A percentile compares a stretch with the other conserved stretches of the same genome.
Evolutionary conservation across 2,113 vertebrate species (phyloP).

Genomic region (Danionella cerebrum): DNA sequence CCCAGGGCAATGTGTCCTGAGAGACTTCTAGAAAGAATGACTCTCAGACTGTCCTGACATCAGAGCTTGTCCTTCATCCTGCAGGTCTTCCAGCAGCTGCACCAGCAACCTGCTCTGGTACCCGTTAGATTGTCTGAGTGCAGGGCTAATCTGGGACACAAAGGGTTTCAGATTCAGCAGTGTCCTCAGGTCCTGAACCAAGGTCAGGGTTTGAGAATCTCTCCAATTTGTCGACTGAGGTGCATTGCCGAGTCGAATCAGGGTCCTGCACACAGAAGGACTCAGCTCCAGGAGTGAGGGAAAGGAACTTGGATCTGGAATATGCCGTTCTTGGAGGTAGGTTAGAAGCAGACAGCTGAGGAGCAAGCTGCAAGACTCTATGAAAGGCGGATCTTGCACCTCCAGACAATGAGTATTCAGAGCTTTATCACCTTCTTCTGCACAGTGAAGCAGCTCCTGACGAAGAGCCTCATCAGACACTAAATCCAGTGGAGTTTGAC

Average conservation of each 20-base stretch:
- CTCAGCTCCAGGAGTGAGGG: constrained; percentile 25
- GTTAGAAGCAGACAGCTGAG: constrained; percentile 54
- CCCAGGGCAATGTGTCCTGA: not conserved
- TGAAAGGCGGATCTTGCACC: constrained; percentile 47
- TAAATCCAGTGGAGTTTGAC: constrained; percentile 71
- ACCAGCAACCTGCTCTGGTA: constrained; percentile 69
- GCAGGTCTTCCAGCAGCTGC: constrained; percentile 66
- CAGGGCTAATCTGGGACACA: constrained; percentile 61
- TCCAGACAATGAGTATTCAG: not conserved
- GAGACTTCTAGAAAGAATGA: not conserved
- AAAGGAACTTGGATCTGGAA: constrained; percentile 24
- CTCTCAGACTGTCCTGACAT: constrained; percentile 8
- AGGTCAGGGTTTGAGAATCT: constrained; percentile 64
- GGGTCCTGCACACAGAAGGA: constrained; percentile 38
- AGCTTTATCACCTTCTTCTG: constrained; percentile 50
- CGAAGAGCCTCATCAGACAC: constrained; percentile 54
- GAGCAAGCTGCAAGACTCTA: constrained; percentile 59
- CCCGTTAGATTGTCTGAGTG: constrained; percentile 51
- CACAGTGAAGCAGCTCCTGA: constrained; percentile 69
- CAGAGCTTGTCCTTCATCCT: constrained; percentile 34
- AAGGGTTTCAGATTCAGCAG: constrained; percentile 69
- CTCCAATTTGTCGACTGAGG: constrained; percentile 54
- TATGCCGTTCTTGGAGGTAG: constrained; percentile 51
- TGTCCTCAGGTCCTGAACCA: constrained; percentile 69
- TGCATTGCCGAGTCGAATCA: constrained; percentile 32